Base-by-base conservation (phyloP, 2,888 invertebrate species). In the Caenorhabditis sp. region DNA sequence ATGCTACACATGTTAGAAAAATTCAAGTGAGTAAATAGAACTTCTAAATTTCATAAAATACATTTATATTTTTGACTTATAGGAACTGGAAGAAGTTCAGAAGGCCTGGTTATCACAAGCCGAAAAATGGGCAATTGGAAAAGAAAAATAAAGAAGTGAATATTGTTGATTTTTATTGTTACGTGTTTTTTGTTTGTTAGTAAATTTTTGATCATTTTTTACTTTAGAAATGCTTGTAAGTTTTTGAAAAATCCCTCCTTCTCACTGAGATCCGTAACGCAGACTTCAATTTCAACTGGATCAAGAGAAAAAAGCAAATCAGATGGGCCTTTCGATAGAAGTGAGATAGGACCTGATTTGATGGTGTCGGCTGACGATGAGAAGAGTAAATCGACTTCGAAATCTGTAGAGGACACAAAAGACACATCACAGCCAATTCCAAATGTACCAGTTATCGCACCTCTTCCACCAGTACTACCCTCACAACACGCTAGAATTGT, bases 111-210 rank as follows among this genome's bases (percentile, higher is more conserved):
- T 20, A 17, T 23, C 4, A 10, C 23, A 53, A 1, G 70, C 70
- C 1, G 63, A 66, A 2, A 63, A 52, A 53, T 71, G 70, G 70
- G 66, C 70, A 1, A 56, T 36, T 17, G 70, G 70, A 63, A 7
- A 60, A 26, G 10, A 20, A 27, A 8, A 14, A 14, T 26, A 31
- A 31, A 31, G 26, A 26, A 14, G 26, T 56, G 53, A 53, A 31
- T n/a, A 23, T 53, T 23, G 21, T 53, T 53, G 53, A 23, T 53
- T 53, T 53, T 17, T 53, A 17, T 43, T 43, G 43, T 43, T 43
- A 43, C 43, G 43, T 43, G 43, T 43, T 43, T 10, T 17, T 17
- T 17, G 5, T 43, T 17, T 17, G 17, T 17, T 17, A 43, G 17
- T 31, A 31, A 31, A 31, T 31, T 31, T 31, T 31, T 43, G 43